Evolutionary conservation across 2,113 vertebrate species (phyloP).

Genomic region (Ictalurus punctatus): DNA sequence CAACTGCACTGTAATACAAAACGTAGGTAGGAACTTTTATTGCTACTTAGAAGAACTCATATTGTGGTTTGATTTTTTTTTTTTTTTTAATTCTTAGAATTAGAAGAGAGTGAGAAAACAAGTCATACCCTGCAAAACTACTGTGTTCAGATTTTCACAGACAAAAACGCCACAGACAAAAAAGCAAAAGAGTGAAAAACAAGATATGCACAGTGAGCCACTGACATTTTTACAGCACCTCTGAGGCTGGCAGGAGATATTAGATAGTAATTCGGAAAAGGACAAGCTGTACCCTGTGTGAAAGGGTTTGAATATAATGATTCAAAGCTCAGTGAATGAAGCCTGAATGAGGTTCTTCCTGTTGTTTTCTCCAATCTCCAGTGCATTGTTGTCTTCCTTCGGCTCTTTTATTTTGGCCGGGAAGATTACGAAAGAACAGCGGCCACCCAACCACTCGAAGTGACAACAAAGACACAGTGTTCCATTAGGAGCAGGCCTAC

Average conservation of each 20-base stretch:
- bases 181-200: background rate
- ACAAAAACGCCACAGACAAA: background rate
- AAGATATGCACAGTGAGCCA: background rate
- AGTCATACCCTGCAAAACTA: background rate
- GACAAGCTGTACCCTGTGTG: background rate
- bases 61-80: background rate
- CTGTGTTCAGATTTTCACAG: background rate
- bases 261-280: conserved; percentile 26
- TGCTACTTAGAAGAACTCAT: background rate
- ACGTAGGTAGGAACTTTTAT: background rate
- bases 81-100: background rate
- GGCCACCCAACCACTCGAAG: conserved; percentile 15
- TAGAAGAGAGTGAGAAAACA: background rate
- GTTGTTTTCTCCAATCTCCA: conserved; percentile 14
- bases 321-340: conserved; percentile 35
- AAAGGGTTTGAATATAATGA: conserved; percentile 38
- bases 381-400: conserved; percentile 16
- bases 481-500: conserved; percentile 46
- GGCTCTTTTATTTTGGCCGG: conserved; percentile 13
- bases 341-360: conserved; percentile 34
- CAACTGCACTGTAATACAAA: background rate
- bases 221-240: conserved; percentile 18
- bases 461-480: conserved; percentile 50
- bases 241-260: conserved; percentile 23
- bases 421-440: conserved; percentile 27